Base-by-base conservation (phyloP, 2,888 invertebrate genomes). In the Pandemis corylana region DNA sequence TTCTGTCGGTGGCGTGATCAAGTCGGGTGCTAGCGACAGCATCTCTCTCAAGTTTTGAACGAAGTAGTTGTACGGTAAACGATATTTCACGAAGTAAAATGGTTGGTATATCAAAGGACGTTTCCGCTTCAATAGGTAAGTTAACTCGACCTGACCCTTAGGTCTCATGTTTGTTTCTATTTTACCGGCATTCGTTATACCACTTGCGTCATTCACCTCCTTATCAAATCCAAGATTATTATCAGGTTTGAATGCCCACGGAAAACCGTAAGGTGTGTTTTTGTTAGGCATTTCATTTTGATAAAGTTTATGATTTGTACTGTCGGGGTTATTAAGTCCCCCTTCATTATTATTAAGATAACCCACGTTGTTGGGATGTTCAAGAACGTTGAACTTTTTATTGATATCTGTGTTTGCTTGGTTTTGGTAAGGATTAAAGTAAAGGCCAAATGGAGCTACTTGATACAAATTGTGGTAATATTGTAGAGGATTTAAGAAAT, bases 41-140 rank as follows among this genome's bases (percentile, higher is more conserved):
- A 90, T 68, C 15, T 80, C 77, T 46, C 84, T 78, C 36, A 86
- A 73, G 41, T 83, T 85, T 0, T 78, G 72, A 13, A 89, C 65
- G 67, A 90, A 90, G 0, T 78, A 78, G 7, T 78, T 56, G 66
- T 89, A 88, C 10, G 91, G 90, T 20, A 92, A 76, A 75, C 83
- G 85, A 67, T 90, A 92, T 82, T 91, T 91, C 0, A 91, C 87
- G 74, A 87, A 90, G 78, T 88, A 89, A 9, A 83, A 80, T 3
- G 90, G 88, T 56, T 88, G 85, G 59, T 89, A 86, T 49, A 85
- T 73, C 0, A 85, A 51, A 7, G 88, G 85, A 6, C 83, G 80
- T 2, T 87, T 85, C 53, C 81, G 83, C 78, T 87, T 89, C 0
- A 92, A 72, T 72, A 85, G 79, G 78, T 90, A 92, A 5, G 90